These are phyloP conservation scores for Triplophysa siluroides DNA, from an alignment of 2,113 vertebrate species.

Conservation along the genomic window DNA sequence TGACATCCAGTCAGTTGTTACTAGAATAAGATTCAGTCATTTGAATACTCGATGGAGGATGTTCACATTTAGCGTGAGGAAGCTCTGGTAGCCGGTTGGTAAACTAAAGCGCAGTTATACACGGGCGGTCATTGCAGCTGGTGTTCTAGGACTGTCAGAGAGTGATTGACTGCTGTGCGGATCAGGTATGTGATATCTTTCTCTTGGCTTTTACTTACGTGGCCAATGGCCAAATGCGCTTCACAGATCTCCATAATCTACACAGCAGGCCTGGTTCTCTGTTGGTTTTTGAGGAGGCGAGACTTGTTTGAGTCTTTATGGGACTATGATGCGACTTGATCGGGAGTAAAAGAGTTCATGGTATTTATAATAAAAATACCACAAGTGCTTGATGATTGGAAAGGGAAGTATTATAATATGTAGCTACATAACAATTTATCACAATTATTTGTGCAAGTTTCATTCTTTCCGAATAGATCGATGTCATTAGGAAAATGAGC, in stretches of 20 bases:
- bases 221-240: background rate
- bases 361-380: conserved; percentile 13
- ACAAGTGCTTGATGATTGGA: conserved; percentile 7
- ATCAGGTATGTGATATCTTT: conserved; percentile 48
- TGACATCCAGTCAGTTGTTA: background rate
- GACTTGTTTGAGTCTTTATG: conserved; percentile 5
- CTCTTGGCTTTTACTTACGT: conserved; percentile 23
- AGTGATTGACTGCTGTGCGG: background rate
- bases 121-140: conserved; percentile 1
- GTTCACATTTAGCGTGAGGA: background rate
- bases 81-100: background rate
- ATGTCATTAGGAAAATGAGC: conserved; percentile 26
- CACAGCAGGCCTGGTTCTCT: conserved; percentile 23
- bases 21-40: background rate
- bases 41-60: background rate
- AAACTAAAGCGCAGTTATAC: background rate
- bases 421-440: conserved; percentile 8
- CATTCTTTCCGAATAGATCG: conserved; percentile 18
- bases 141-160: background rate
- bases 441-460: conserved; percentile 5
- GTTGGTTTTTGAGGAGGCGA: background rate
- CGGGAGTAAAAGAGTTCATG: background rate
- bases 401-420: background rate
- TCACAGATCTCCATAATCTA: background rate
- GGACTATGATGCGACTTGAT: background rate